Percentiles rank a stretch among this genome's conserved stretches.
Evolutionary conservation across 2,888 invertebrate genomes (phyloP).

Genomic region (Pasiphila rectangulata): DNA sequence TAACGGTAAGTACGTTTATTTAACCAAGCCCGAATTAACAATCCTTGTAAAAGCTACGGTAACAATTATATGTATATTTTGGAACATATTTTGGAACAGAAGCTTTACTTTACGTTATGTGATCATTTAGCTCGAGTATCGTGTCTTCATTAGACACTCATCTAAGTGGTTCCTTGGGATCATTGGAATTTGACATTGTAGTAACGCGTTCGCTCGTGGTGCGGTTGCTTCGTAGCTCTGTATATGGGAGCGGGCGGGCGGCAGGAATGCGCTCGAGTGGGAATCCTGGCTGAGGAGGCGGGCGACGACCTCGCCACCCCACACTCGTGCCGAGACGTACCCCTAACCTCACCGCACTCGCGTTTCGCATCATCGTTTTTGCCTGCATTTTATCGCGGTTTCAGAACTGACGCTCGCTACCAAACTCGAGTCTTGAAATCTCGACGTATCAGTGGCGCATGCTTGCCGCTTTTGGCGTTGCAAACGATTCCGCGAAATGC

Average conservation of each 20-base stretch:
- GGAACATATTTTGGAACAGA: too few species aligned
- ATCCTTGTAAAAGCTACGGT: neutral
- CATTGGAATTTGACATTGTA: constrained; percentile 22
- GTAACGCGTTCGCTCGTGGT: constrained; percentile 26
- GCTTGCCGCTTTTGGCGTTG: neutral
- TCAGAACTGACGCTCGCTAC: constrained; percentile 4
- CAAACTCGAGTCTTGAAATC: constrained; percentile 1
- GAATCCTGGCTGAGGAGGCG: constrained; percentile 58
- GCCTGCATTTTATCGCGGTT: constrained; percentile 16
- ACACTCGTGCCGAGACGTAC: constrained; percentile 37
- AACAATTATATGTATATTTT: too few species aligned
- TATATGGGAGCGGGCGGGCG: constrained; percentile 38
- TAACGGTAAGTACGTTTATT: constrained; percentile 3
- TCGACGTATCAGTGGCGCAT: neutral
- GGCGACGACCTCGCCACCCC: constrained; percentile 61
- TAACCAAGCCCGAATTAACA: neutral
- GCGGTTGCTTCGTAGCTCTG: constrained; percentile 43
- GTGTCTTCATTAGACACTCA: constrained; percentile 5
- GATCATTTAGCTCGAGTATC: neutral
- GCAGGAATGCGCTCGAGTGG: constrained; percentile 64
- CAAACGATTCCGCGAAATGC: neutral
- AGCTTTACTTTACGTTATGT: too few species aligned
- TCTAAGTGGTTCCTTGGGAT: constrained; percentile 8
- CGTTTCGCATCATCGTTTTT: constrained; percentile 29
- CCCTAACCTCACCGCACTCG: constrained; percentile 28